A percentile compares a stretch with the other conserved stretches of the same genome.
Evolutionary conservation across 2,797 vertebrate genomes (phyloP).

Genomic region (Taenioides sp.): DNA sequence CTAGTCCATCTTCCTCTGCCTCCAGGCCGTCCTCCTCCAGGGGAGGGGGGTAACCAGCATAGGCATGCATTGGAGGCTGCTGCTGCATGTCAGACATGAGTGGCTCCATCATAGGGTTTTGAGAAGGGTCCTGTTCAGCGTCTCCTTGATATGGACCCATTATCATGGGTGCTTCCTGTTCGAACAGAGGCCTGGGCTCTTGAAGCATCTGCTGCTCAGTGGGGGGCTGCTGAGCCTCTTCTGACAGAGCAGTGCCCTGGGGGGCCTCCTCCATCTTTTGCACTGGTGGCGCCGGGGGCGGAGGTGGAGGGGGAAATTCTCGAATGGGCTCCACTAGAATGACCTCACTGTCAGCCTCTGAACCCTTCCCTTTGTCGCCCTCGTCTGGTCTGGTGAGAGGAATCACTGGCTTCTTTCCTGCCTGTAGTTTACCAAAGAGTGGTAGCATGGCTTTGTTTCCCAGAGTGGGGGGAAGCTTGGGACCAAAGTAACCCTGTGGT

Average conservation of each 20-base stretch:
- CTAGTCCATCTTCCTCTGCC: slow-evolving; percentile 84
- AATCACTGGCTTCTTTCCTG: slow-evolving; percentile 80
- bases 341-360: slow-evolving; percentile 73
- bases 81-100: slow-evolving; percentile 79
- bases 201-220: slow-evolving; percentile 69
- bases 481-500: slow-evolving; percentile 96
- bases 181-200: slow-evolving; percentile 67
- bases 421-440: slow-evolving; percentile 92
- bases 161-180: slow-evolving; percentile 74
- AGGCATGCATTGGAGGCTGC: slow-evolving; percentile 80
- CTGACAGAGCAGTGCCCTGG: slow-evolving; percentile 44
- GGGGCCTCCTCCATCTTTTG: slow-evolving; percentile 72
- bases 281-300: slow-evolving; percentile 73
- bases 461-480: slow-evolving; percentile 90
- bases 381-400: slow-evolving; percentile 81
- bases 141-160: slow-evolving; percentile 75
- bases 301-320: slow-evolving; percentile 82
- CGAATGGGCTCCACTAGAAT: slow-evolving; percentile 81
- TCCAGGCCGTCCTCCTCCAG: slow-evolving; percentile 85
- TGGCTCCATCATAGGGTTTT: slow-evolving; percentile 82
- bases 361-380: slow-evolving; percentile 76
- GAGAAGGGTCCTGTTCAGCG: slow-evolving; percentile 76
- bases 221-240: slow-evolving; percentile 59
- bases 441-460: slow-evolving; percentile 92
- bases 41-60: slow-evolving; percentile 83